Conservation (phyloP, 2,888 invertebrate species). For the Leptothorax acervorum region DNA sequence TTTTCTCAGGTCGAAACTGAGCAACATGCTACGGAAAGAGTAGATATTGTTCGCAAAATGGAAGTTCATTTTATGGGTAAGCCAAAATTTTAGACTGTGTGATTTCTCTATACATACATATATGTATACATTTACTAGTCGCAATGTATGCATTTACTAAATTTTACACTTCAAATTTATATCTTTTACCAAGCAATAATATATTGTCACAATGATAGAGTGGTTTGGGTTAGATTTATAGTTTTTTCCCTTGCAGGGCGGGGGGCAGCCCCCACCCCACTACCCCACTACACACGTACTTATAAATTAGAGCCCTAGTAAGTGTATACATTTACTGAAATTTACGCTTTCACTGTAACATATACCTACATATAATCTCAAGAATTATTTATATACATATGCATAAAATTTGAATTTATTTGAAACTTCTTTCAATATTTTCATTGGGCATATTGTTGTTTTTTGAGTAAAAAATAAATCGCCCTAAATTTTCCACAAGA, state of each 20-base stretch:
- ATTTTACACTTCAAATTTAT: too few relatives aligned
- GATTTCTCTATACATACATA: slow-evolving; percentile 72
- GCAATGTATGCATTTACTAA: too few relatives aligned
- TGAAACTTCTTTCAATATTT: slow-evolving; percentile 44
- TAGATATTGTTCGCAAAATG: slow-evolving; percentile 85
- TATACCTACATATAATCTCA: slow-evolving; percentile 48
- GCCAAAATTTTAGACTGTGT: slow-evolving; percentile 82
- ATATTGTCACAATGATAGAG: too few relatives aligned
- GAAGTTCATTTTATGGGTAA: slow-evolving; percentile 86
- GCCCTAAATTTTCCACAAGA: slow-evolving; percentile 49
- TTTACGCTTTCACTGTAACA: too few relatives aligned
- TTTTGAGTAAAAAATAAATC: not conserved
- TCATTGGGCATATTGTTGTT: not conserved
- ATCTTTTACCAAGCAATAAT: too few relatives aligned
- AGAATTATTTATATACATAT: slow-evolving; percentile 17
- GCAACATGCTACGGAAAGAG: slow-evolving; percentile 84
- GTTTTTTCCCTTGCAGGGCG: too few relatives aligned
- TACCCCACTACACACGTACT: too few relatives aligned
- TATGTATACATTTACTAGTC: too few relatives aligned
- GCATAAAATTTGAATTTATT: slow-evolving; percentile 52
- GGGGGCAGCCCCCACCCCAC: too few relatives aligned
- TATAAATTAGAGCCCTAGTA: too few relatives aligned
- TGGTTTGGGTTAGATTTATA: too few relatives aligned
- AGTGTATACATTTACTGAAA: too few relatives aligned
- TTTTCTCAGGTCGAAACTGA: slow-evolving; percentile 82